phyloP scores from a whole-genome alignment of 1,140 invertebrate genomes.

The Hyphantria cunea region DNA sequence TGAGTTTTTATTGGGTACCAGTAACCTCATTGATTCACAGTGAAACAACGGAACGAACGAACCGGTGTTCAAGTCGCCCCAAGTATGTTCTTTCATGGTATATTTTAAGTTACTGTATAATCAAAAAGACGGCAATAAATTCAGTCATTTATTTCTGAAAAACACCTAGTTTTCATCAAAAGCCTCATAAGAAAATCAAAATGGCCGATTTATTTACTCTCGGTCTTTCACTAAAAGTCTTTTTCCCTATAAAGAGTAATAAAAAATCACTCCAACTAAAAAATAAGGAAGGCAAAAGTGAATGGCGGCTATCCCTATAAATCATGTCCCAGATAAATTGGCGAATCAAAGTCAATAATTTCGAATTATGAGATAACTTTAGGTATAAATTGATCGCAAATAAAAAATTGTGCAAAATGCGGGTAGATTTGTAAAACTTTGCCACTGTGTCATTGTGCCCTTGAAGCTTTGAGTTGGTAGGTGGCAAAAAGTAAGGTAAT shows the following conservation, averaged over 20 bases:
- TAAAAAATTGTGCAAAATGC: background rate
- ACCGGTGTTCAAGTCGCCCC: no score
- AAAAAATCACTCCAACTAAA: conserved; percentile 5
- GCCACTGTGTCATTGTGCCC: background rate
- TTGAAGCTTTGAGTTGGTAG: background rate
- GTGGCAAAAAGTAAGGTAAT: background rate
- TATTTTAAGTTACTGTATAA: no score
- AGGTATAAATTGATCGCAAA: background rate
- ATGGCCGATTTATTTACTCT: no score
- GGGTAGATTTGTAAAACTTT: conserved; percentile 7
- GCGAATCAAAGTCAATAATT: conserved; percentile 6
- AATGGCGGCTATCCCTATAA: background rate
- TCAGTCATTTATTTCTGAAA: no score
- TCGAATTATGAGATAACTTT: conserved; percentile 3
- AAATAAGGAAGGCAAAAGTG: background rate
- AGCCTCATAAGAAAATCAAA: no score
- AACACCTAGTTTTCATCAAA: no score
- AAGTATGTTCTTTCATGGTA: no score
- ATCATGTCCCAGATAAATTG: conserved; percentile 1
- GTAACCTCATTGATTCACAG: no score
- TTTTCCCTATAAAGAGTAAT: background rate
- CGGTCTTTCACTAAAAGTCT: no score
- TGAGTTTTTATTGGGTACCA: no score
- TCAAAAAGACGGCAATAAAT: no score
- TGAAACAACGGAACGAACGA: no score